Evolutionary conservation across 2,888 invertebrate species (phyloP), one percentile per base, ranked within the genome.

Genomic region (Ptilodon capucinus): DNA sequence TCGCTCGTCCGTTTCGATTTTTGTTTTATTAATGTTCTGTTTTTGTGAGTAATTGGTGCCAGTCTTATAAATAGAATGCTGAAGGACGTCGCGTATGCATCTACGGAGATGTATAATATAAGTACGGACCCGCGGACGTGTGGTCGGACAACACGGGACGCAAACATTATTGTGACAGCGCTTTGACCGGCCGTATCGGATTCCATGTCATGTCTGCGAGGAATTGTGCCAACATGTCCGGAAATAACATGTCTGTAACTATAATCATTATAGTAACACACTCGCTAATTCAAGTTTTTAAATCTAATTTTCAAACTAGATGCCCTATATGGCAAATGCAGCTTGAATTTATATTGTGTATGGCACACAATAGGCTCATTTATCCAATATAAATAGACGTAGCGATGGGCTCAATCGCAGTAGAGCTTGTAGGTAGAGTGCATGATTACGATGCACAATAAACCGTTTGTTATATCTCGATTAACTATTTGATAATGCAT

Each of bases 401-500:
- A 53, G 57, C 64, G 74, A 78, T 75, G 68, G 65, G 64, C 74
- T 74, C 71, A 79, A 76, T 64, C 46, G 48, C 72, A 72, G 68
- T 76, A 74, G 64, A 69, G 64, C 68, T 72, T 71, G 73, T 74
- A 79, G 57, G 65, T 70, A 58, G 65, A 64, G 62, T 59, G 72
- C 67, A 71, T 70, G 66, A 73, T 74, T 68, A 64, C 64, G 52
- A 64, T 58, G 62, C 53, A 78, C 79, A 85, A 82, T 81, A 76
- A 72, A 72, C 64, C 74, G 70, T 80, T 82, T 77, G 79, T 83
- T 79, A 76, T 79, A 74, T 72, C 66, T 71, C 74, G 84, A 86
- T 86, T 79, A 82, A 76, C 78, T 77, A 74, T 76, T 78, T 74
- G 81, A 84, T 86, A 83, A 81, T 77, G 76, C 78, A 79, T 75